A percentile compares a stretch with the other conserved stretches of the same genome.
These are phyloP conservation scores for Macrochelys suwanniensis DNA, from an alignment of 2,797 vertebrate species.

Conservation along the genomic window DNA sequence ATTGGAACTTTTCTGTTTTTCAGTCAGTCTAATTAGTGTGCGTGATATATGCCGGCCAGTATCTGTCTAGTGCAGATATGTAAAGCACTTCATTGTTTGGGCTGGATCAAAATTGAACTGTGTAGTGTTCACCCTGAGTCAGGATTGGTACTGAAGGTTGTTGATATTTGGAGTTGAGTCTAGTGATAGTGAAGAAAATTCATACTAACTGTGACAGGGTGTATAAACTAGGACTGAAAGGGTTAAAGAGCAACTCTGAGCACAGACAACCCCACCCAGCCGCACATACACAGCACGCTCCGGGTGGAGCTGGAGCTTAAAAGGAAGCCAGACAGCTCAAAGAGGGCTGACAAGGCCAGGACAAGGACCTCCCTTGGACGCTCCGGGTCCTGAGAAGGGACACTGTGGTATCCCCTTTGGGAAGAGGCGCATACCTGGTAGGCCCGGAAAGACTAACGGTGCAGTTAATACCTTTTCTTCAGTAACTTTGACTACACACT, in stretches of 20 bases:
- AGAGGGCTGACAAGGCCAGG: too few species aligned
- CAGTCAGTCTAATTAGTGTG: background rate
- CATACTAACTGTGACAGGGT: background rate
- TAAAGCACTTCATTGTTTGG: background rate
- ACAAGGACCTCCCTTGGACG: too few species aligned
- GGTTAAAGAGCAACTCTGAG: background rate
- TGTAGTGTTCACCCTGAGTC: background rate
- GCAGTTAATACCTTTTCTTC: too few species aligned
- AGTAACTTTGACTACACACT: too few species aligned
- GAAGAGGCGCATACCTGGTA: too few species aligned
- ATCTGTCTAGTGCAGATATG: background rate
- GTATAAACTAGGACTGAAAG: background rate
- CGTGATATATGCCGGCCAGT: background rate
- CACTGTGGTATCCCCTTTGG: too few species aligned
- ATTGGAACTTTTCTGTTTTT: background rate
- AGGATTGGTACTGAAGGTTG: background rate
- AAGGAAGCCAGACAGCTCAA: background rate
- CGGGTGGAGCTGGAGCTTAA: background rate
- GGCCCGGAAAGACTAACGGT: too few species aligned
- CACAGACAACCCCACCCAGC: background rate
- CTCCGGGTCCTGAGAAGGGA: too few species aligned
- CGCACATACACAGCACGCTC: background rate
- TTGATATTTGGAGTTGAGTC: background rate
- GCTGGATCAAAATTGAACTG: background rate
- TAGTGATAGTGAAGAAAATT: background rate